Evolutionary conservation across 1,140 invertebrate genomes (phyloP), one percentile per base, ranked within the genome.

Genomic region (Tetraneura akinire): DNA sequence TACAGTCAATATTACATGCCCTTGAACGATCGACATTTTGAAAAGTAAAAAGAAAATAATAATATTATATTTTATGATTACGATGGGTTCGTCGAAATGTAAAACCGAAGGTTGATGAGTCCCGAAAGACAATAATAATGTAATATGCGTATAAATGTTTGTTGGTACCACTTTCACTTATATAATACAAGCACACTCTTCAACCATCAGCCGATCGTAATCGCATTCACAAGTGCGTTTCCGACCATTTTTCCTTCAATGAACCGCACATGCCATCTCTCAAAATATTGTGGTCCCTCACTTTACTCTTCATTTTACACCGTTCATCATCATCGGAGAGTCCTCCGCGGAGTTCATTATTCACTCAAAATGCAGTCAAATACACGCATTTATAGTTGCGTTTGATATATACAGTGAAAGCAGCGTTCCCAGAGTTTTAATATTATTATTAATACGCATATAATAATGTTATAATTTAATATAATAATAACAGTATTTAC

Each of bases 151-250:
- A n/a, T n/a, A n/a, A n/a, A 37, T 37, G 32, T 37, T 37, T 37
- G 32, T 73, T 53, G 11, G 70, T 73, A 73, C 23, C 47, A 73
- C 70, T 73, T 73, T 73, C 70, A 73, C 70, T 73, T n/a, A n/a
- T n/a, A n/a, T n/a, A n/a, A n/a, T n/a, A n/a, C 70, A 10, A 73
- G 47, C 47, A 21, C 47, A 21, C 70, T 53, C 23, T 71, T 49
- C 68, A 71, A 68, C 64, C 37, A 68, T 37, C 37, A 32, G 64
- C 37, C 64, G 64, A 26, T 32, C 32, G 16, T 45, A 23, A 45
- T 68, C 64, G 42, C 64, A 68, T 68, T 68, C 64, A 68, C 64
- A 21, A 45, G 64, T 45, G 64, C 45, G 64, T 68, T 68, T 37
- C 14, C 42, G 37, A 47, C 26, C 42, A 68, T 68, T 49, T 73